Evolutionary conservation across 2,797 vertebrate genomes (phyloP), one percentile per base, ranked within the genome.

Genomic region (Arrhamphus sclerolepis): DNA sequence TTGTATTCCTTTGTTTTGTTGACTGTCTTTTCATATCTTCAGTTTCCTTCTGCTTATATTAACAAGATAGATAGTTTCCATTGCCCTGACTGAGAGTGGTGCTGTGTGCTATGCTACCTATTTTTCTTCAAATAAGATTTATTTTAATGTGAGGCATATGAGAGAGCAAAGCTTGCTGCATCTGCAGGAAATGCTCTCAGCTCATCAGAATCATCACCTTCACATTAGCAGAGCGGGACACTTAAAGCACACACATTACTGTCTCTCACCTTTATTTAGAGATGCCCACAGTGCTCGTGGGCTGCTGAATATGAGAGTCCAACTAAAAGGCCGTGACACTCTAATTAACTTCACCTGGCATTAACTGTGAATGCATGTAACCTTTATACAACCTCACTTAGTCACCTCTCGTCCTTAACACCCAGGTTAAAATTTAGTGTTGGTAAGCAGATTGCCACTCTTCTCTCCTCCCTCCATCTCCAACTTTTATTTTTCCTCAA

Each of bases 321-420:
- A 63, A 62, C 31, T 4, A 55, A 90, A 89, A 90, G 85, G 88
- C 77, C 85, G 84, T 22, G 63, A 66, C 56, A 16, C 80, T 62
- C 83, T 89, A 88, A 89, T 91, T 87, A 88, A 87, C 82, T 89
- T 87, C 78, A 75, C 82, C 74, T 76, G 62, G 85, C 81, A 80
- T 77, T 84, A 69, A 75, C 70, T 56, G 81, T 51, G 75, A 84
- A 78, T 28, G 50, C 21, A 40, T 71, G 72, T 86, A 75, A 91
- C 89, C 90, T 89, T 90, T 88, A 73, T 66, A 79, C 81, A 89
- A 87, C 83, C 83, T 78, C 68, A 8, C 79, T 84, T 77, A 73
- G 73, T 88, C 86, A 81, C 77, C 71, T 85, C 70, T 79, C 64
- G 61, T 77, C 68, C 84, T 78, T 72, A 86, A 84, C 62, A 68